Base-by-base conservation (phyloP, 2,888 invertebrate genomes). In the Tetheella fluctuosa region DNA sequence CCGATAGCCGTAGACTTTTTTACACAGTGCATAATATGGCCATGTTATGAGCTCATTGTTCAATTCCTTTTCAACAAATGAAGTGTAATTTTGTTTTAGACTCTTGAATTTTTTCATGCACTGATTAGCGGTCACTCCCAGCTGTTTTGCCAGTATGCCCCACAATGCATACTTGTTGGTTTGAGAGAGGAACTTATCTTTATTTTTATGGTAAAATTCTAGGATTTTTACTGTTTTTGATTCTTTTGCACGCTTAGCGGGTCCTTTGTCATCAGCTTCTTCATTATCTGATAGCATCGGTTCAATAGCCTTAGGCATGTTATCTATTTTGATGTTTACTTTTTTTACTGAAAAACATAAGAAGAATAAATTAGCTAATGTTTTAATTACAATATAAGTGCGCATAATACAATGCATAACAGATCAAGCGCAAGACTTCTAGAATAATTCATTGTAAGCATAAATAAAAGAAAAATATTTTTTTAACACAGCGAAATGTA, bases 1-100 rank as follows among this genome's bases (percentile, higher is more conserved):
- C 70, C 92, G 64, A 60, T 92, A 91, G 0, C 92, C 91, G 23
- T 92, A 93, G 0, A 90, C 90, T 74, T 91, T 93, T 61, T 92
- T 93, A 71, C 91, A 91, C 0, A 90, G 64, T 4, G 79, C 74
- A 12, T 89, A 92, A 58, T 92, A 91, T 0, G 91, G 91, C 92
- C 91, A 92, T 0, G 89, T 71, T 3, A 92, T 88, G 0, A 88
- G 87, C 71, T 90, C 90, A 0, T 92, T 91, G 62, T 87, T 88
- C 6, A 92, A 89, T 60, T 93, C 92, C 58, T 89, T 82, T 64
- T 91, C 87, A 0, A 92, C 79, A 4, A 88, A 86, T 0, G 80
- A 75, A 0, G 83, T 86, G 70, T 90, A 93, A 0, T 88, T 86
- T 74, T 91, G 88, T 65, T 91, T 91, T 1, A 91, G 66, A 60